Base-by-base conservation (phyloP, 2,888 invertebrate genomes). In the Proisotoma minuta region DNA sequence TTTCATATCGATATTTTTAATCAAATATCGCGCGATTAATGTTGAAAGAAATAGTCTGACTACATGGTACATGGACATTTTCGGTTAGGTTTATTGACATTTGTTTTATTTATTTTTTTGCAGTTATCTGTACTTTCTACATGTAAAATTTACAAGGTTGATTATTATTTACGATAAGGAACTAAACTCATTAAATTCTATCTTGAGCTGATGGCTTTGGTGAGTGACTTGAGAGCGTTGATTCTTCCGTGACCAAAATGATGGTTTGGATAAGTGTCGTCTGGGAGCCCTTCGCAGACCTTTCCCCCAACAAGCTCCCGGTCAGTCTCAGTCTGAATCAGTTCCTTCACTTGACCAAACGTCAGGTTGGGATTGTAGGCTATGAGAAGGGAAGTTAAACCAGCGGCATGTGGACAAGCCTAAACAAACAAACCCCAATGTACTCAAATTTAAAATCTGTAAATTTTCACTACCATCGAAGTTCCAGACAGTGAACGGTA, bases 401-500 rank as follows among this genome's bases (percentile, higher is more conserved):
- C 52, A 4, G 52, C 52, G 5, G 12, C 52, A 52, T 52, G 52
- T 8, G 52, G 52, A 52, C 52, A 52, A 34, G 34, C 20, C 43
- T 43, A n/a, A 34, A 34, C 8, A 34, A 34, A 34, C 34, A n/a
- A n/a, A n/a, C 34, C 34, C 8, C 15, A 34, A 34, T 34, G 8
- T 15, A 10, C 34, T 34, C 34, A 34, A 34, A 34, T 34, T 34
- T 34, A 15, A 8, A 34, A 34, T 10, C 8, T 34, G 15, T 10
- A 34, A 15, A 15, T 34, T 34, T 34, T 34, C 34, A 34, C 15
- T 10, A 34, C 43, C 64, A 57, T 61, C 34, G 58, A 58, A 1
- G 64, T 64, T 18, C 64, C 64, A n/a, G 57, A 58, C 15, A 61
- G 27, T 18, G 58, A 18, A 22, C 50, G 57, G 54, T 64, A 64